phyloP scores from a whole-genome alignment of 2,888 invertebrate genomes.

The Acheta domesticus region DNA sequence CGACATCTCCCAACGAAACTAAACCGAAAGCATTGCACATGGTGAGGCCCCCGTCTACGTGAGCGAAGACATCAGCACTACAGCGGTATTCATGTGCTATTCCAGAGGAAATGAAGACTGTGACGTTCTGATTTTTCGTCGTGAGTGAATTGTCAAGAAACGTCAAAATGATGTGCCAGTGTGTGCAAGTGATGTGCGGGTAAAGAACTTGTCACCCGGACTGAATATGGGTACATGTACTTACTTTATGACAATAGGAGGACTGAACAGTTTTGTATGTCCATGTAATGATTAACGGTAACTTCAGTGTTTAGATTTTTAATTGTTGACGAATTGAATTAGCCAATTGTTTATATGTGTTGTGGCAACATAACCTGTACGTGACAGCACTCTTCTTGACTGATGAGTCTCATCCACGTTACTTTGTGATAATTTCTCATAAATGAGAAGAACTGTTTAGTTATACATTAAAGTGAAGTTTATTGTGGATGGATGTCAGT shows the following conservation, averaged over 20 bases:
- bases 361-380: slow-evolving; percentile 7
- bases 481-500: neutral
- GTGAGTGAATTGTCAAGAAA: neutral
- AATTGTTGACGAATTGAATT: neutral
- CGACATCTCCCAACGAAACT: slow-evolving; percentile 32
- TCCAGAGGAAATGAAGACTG: neutral
- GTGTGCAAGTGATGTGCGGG: neutral
- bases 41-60: slow-evolving; percentile 32
- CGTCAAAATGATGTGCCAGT: neutral
- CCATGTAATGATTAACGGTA: neutral
- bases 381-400: neutral
- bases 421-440: too few relatives aligned
- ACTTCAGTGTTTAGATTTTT: neutral
- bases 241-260: neutral
- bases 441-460: neutral
- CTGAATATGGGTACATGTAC: slow-evolving; percentile 5
- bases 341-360: neutral
- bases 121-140: neutral
- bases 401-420: too few relatives aligned
- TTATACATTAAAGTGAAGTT: neutral
- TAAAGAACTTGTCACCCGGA: neutral
- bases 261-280: neutral
- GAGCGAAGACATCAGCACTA: slow-evolving; percentile 33
- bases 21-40: slow-evolving; percentile 36
- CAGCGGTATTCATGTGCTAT: neutral